Conservation (phyloP, 2,113 vertebrate genomes). For the Diglossa brunneiventris region DNA sequence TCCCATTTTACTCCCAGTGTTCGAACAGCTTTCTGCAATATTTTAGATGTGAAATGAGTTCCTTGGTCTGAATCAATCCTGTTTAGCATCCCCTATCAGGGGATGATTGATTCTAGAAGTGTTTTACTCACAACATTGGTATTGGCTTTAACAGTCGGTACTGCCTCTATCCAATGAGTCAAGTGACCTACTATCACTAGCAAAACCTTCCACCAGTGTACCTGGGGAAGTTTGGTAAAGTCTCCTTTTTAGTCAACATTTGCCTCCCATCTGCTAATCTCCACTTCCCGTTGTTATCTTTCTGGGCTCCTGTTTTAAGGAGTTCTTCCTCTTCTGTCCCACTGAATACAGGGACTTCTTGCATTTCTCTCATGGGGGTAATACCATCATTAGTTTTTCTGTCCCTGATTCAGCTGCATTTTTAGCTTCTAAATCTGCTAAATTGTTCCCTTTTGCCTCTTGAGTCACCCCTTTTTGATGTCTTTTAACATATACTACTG, state of each 20-base stretch:
- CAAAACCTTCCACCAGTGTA: background rate
- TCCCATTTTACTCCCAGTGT: background rate
- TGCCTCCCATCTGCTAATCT: background rate
- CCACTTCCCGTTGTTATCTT: background rate
- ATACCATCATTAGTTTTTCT: background rate
- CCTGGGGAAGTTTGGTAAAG: background rate
- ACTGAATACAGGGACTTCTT: background rate
- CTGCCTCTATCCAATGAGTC: background rate
- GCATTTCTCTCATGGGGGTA: background rate
- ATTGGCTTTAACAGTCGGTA: background rate
- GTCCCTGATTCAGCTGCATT: background rate
- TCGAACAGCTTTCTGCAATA: background rate
- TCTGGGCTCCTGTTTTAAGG: background rate
- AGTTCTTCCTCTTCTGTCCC: background rate
- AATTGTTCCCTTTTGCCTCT: background rate
- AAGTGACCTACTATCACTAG: background rate
- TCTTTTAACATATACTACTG: background rate
- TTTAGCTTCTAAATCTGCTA: background rate
- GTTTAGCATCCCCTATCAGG: background rate
- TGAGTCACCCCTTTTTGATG: background rate
- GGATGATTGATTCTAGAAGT: background rate
- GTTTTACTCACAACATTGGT: background rate
- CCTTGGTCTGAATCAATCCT: background rate
- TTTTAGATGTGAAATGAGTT: background rate
- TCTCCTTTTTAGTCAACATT: background rate